These are phyloP conservation scores for Diuraphis noxia DNA, from an alignment of 1,140 invertebrate species.

Conservation along the genomic window DNA sequence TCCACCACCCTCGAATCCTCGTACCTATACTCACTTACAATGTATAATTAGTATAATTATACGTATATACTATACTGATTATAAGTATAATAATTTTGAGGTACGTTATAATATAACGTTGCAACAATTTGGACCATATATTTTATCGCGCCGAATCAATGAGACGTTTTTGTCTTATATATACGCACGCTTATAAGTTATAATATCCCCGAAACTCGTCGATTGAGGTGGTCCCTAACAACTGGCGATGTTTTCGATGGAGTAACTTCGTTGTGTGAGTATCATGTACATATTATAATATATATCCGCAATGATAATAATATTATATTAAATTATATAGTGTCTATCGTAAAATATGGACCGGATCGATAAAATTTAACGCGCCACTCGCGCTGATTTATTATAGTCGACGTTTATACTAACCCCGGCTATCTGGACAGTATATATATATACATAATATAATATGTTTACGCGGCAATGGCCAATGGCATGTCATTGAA, in stretches of 20 bases:
- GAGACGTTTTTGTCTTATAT: not conserved
- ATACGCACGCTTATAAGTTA: not conserved
- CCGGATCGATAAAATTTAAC: slow-evolving; percentile 53
- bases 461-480: slow-evolving; percentile 8
- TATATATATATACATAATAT: slow-evolving; percentile 13
- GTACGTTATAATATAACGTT: not conserved
- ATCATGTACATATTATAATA: not conserved
- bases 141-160: not conserved
- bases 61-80: too few relatives aligned
- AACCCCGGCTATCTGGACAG: not conserved
- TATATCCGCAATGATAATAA: not conserved
- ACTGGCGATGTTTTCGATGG: not conserved
- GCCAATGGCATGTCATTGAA: slow-evolving; percentile 45
- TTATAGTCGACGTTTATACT: not conserved
- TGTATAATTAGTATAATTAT: too few relatives aligned
- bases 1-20: too few relatives aligned
- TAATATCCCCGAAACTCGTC: not conserved
- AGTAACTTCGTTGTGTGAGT: not conserved
- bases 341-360: slow-evolving; percentile 41
- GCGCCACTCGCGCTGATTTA: slow-evolving; percentile 31
- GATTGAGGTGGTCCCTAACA: not conserved
- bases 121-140: not conserved
- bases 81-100: not conserved
- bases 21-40: too few relatives aligned
- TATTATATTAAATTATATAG: not conserved